Evolutionary conservation across 2,888 invertebrate genomes (phyloP).

Genomic region (Lissonota sp.): DNA sequence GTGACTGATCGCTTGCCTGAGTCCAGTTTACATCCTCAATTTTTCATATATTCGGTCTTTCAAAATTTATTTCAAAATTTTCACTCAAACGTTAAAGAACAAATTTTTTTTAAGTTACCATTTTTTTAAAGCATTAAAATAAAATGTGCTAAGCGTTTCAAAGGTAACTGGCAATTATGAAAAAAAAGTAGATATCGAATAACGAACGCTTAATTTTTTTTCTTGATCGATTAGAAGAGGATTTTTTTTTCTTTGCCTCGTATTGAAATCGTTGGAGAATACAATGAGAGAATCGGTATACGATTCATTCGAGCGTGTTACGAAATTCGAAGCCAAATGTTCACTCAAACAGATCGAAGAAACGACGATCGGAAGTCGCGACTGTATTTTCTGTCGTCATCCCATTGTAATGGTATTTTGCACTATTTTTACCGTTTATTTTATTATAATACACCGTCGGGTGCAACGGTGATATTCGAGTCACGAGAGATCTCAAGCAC

Average conservation of each 20-base stretch:
- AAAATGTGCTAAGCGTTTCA: not conserved
- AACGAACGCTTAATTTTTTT: too few species aligned
- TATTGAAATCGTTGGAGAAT: slow-evolving; percentile 24
- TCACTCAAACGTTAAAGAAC: not conserved
- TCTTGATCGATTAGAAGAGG: too few species aligned
- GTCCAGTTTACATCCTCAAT: not conserved
- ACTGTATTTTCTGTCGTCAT: slow-evolving; percentile 46
- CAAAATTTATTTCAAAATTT: too few species aligned
- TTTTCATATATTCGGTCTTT: too few species aligned
- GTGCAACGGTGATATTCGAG: not conserved
- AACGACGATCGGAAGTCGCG: slow-evolving; percentile 55
- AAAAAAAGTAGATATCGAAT: too few species aligned
- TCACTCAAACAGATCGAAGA: slow-evolving; percentile 60
- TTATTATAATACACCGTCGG: slow-evolving; percentile 1
- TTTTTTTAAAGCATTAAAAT: not conserved
- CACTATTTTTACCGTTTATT: not conserved
- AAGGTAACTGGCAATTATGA: too few species aligned
- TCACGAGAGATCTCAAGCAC: slow-evolving; percentile 10
- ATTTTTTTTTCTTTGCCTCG: not conserved
- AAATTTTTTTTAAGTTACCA: not conserved
- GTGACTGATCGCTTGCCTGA: not conserved
- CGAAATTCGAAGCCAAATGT: slow-evolving; percentile 33
- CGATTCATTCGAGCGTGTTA: slow-evolving; percentile 47
- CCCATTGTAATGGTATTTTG: slow-evolving; percentile 14
- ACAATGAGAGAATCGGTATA: slow-evolving; percentile 21